Evolutionary conservation across 2,113 vertebrate species (phyloP).

Genomic region (Etheostoma spectabile): DNA sequence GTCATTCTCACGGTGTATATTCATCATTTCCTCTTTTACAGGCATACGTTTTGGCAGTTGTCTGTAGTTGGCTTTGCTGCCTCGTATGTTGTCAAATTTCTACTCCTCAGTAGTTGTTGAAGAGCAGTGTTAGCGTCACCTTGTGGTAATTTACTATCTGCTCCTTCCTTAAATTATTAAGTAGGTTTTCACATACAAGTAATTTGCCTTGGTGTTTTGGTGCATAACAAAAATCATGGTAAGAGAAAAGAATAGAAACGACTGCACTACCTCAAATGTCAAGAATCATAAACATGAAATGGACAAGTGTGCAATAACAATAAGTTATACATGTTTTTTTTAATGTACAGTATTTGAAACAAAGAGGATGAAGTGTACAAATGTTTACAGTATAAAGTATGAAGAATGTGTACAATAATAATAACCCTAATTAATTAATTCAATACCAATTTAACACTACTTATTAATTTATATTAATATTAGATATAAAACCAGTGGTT

Average conservation of each 20-base stretch:
- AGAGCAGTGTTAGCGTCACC: conserved; percentile 23
- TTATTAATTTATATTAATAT: too few relatives aligned
- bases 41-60: not conserved
- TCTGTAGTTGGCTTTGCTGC: not conserved
- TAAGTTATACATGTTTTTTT: not conserved
- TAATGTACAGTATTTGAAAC: not conserved
- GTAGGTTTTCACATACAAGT: not conserved
- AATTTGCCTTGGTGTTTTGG: not conserved
- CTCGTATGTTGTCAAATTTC: not conserved
- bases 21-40: not conserved
- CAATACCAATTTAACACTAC: too few relatives aligned
- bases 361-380: not conserved
- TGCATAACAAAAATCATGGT: not conserved
- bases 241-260: not conserved
- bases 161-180: not conserved
- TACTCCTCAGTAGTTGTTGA: not conserved
- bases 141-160: conserved; percentile 16
- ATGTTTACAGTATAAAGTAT: not conserved
- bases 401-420: not conserved
- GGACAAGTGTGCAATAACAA: not conserved
- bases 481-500: too few relatives aligned
- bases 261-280: not conserved
- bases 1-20: not conserved
- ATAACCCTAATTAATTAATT: not conserved
- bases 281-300: not conserved